Conservation (phyloP, 2,113 vertebrate species). For the Morone saxatilis region DNA sequence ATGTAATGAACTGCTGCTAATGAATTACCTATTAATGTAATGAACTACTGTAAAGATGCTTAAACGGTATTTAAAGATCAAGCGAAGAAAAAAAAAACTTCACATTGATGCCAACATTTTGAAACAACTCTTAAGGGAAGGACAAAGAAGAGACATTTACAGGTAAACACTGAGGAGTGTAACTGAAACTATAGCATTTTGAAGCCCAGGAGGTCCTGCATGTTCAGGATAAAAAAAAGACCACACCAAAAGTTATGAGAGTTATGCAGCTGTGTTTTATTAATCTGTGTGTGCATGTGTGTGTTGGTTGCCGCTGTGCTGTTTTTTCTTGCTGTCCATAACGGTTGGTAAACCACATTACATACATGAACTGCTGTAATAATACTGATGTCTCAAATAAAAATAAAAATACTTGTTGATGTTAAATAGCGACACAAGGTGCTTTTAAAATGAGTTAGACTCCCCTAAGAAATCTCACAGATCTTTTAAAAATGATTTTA, state of each 20-base stretch:
- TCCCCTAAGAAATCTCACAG: constrained; percentile 53
- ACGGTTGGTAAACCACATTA: neutral
- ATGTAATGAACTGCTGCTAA: no score
- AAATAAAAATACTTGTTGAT: constrained; percentile 39
- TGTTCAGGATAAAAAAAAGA: neutral
- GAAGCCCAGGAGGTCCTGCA: no score
- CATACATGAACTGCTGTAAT: constrained; percentile 23
- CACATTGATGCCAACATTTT: neutral
- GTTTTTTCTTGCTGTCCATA: neutral
- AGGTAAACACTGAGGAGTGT: no score
- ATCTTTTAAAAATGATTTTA: constrained; percentile 63
- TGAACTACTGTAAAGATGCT: neutral
- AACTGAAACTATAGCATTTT: neutral
- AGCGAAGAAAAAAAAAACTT: neutral
- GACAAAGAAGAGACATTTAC: neutral
- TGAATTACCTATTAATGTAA: neutral
- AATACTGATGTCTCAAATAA: constrained; percentile 23
- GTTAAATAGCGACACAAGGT: constrained; percentile 45
- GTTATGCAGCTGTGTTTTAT: neutral
- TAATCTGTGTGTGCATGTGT: neutral
- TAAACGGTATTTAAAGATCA: neutral
- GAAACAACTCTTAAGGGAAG: neutral
- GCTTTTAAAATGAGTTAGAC: constrained; percentile 37
- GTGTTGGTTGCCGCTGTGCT: no score
- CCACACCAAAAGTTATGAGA: neutral